Base-by-base conservation (phyloP, 2,888 invertebrate genomes). In the Amphipoea lucens region DNA sequence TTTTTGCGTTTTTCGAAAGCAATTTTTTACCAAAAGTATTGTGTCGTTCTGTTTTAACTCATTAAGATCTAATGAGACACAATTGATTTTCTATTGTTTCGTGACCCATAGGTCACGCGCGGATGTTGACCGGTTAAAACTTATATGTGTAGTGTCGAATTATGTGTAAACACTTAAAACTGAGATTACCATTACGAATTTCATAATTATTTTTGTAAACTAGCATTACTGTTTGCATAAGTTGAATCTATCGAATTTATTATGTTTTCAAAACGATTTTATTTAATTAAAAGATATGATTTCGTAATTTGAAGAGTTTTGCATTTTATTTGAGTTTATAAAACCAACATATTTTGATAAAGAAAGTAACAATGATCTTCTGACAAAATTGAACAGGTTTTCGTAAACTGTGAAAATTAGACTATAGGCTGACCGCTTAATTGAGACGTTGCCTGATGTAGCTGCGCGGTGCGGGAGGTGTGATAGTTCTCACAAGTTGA, bases 141-240 rank as follows among this genome's bases (percentile, higher is more conserved):
- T 20, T 40, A 6, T 6, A 12, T 6, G 6, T 36, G 14, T 60
- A 57, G 66, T 87, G 81, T 88, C 80, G 79, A 81, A 84, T 83
- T 87, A 87, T 79, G 78, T 57, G 54, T 82, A 70, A 82, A 80
- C 72, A 54, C 54, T 17, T 40, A 75, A 89, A 88, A 91, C 88
- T 89, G 93, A 92, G 91, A 92, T 92, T 92, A 91, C 88, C 87
- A 85, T 89, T 85, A 91, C 89, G 91, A 91, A 91, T 92, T 90
- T 89, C 85, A 90, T 88, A 76, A 78, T 83, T 82, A 74, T 81
- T 73, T 78, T 74, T 88, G 82, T 87, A 82, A 84, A 70, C 40
- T 79, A 84, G 72, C 45, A 72, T 71, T 79, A 85, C 63, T 76
- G 51, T 87, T 78, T 85, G 75, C 68, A 74, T 80, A 88, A 84